phyloP scores from a whole-genome alignment of 2,113 vertebrate genomes.

The Trachemys scripta region DNA sequence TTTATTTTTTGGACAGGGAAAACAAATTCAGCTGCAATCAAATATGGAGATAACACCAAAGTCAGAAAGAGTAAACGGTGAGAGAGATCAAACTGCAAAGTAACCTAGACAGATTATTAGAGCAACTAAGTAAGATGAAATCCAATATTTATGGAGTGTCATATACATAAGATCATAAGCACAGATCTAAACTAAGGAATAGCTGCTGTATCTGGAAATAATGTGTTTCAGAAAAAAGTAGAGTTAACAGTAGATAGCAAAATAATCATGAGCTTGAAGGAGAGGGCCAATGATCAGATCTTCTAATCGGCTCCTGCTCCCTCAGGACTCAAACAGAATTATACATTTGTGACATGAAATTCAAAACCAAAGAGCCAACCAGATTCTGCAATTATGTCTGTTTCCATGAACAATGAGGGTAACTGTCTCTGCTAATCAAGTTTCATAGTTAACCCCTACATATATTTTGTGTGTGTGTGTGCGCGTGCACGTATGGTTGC shows the following conservation, averaged over 20 bases:
- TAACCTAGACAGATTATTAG: not conserved
- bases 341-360: conserved; percentile 4
- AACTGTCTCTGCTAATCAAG: not conserved
- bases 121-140: not conserved
- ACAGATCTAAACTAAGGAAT: not conserved
- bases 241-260: not conserved
- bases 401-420: not conserved
- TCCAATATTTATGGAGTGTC: accelerated
- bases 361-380: conserved; percentile 9
- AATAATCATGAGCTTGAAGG: not conserved
- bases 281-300: not conserved
- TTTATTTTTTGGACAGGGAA: conserved; percentile 3
- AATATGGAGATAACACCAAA: not conserved
- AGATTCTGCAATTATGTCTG: not conserved
- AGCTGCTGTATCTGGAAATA: not conserved
- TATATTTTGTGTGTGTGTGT: accelerated
- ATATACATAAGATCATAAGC: not conserved
- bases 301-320: not conserved
- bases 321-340: conserved; percentile 8
- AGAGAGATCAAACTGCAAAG: not conserved
- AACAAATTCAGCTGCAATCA: not conserved
- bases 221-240: not conserved
- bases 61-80: not conserved
- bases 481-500: not conserved
- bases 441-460: not conserved